Percentiles rank a stretch among this genome's conserved stretches.
These are phyloP conservation scores for Caerostris darwini DNA, from an alignment of 1,140 invertebrate genomes.

Conservation along the genomic window DNA sequence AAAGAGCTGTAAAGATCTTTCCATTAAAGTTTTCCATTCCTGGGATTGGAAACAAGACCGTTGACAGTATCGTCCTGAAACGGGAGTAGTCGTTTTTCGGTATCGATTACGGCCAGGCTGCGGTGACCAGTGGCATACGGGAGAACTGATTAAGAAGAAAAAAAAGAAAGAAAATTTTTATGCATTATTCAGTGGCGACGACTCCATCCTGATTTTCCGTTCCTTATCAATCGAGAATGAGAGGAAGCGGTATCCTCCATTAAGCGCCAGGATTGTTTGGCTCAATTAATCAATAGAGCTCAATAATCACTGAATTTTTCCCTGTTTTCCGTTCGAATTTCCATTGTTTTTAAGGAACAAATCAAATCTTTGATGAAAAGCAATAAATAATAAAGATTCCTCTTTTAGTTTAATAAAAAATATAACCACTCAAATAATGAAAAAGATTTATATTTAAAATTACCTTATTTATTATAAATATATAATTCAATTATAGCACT, in stretches of 20 bases:
- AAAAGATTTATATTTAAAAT: too few species aligned
- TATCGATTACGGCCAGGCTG: slow-evolving; percentile 63
- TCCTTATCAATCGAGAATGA: neutral
- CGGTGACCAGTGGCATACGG: slow-evolving; percentile 63
- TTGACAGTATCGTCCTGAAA: slow-evolving; percentile 67
- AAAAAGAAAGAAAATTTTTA: neutral
- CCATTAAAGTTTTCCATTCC: slow-evolving; percentile 75
- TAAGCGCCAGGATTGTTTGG: neutral
- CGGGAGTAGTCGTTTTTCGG: slow-evolving; percentile 39
- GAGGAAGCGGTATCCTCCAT: neutral
- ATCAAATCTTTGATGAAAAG: too few species aligned
- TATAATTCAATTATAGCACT: too few species aligned
- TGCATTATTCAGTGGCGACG: slow-evolving; percentile 34
- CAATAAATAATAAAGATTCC: too few species aligned
- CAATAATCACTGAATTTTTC: neutral
- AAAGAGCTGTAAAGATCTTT: slow-evolving; percentile 70
- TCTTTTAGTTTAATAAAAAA: too few species aligned
- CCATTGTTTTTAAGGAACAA: too few species aligned
- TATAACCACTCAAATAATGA: too few species aligned
- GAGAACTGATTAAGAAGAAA: neutral
- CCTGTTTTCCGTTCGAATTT: too few species aligned
- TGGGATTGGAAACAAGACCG: slow-evolving; percentile 73
- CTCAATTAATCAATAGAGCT: neutral
- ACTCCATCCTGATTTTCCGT: slow-evolving; percentile 28
- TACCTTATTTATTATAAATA: too few species aligned